Evolutionary conservation across 92 coral and sea anemone species (phyloP).

Genomic region (Siderastrea radians): DNA sequence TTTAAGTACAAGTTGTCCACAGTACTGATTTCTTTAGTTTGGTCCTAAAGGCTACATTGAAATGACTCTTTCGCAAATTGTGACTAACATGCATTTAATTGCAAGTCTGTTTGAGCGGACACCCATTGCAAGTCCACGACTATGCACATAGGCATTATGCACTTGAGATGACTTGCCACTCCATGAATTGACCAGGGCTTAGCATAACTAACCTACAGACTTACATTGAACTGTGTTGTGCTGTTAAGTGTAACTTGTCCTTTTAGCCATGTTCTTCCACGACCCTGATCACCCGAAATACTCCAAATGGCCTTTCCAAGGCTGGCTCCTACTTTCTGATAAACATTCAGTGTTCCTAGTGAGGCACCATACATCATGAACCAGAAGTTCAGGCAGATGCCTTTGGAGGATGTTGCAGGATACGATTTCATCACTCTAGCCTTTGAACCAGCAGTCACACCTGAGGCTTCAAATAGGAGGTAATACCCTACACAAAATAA

Average conservation of each 20-base stretch:
- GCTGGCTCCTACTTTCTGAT: conserved; percentile 69
- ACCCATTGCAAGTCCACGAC: no score
- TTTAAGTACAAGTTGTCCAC: no score
- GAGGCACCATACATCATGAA: conserved; percentile 92
- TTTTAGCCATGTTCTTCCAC: conserved; percentile 83
- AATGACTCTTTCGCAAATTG: no score
- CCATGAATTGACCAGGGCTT: no score
- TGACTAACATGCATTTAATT: no score
- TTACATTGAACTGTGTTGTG: conserved; percentile 77
- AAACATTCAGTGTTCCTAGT: conserved; percentile 87
- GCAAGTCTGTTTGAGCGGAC: no score
- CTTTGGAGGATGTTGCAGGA: conserved; percentile 53
- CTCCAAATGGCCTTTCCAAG: conserved; percentile 80
- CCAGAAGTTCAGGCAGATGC: conserved; percentile 86
- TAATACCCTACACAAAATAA: conserved; percentile 78
- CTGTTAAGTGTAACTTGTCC: conserved; percentile 83
- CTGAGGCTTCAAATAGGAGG: conserved; percentile 73
- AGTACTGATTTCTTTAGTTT: no score
- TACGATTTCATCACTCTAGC: conserved; percentile 76
- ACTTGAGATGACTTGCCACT: no score
- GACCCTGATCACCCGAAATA: conserved; percentile 83
- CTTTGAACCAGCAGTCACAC: conserved; percentile 59
- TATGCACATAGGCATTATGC: no score
- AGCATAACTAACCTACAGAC: no score
- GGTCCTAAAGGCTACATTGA: no score